phyloP scores from a whole-genome alignment of 53 echinoderm and acorn worm genomes.

The Holothuria scabra region DNA sequence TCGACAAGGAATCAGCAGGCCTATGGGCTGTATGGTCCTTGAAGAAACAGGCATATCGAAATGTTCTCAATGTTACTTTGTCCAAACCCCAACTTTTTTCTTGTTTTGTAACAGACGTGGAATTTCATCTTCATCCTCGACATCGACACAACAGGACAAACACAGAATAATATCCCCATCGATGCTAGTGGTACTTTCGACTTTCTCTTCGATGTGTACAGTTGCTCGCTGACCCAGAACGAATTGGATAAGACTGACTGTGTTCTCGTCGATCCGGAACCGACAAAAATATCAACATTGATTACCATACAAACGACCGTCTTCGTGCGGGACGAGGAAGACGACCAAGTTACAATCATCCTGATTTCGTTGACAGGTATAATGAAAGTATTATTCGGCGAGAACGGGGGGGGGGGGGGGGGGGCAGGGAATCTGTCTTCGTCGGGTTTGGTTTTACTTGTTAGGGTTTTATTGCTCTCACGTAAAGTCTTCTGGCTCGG shows the following conservation, averaged over 20 bases:
- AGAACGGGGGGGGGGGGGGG: too few relatives aligned
- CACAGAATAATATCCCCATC: constrained; percentile 62
- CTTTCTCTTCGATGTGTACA: constrained; percentile 62
- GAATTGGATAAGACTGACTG: constrained; percentile 33
- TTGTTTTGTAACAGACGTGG: constrained; percentile 58
- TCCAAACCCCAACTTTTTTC: not conserved
- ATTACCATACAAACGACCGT: constrained; percentile 81
- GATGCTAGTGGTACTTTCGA: constrained; percentile 80
- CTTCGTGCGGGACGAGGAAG: constrained; percentile 69
- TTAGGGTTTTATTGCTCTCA: too few relatives aligned
- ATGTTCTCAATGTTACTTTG: too few relatives aligned
- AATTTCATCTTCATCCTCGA: constrained; percentile 69
- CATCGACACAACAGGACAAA: constrained; percentile 61
- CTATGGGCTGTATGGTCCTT: too few relatives aligned
- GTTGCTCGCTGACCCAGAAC: constrained; percentile 33
- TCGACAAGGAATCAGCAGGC: too few relatives aligned
- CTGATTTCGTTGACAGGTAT: constrained; percentile 73
- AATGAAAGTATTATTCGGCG: not conserved
- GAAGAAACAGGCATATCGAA: too few relatives aligned
- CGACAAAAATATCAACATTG: constrained; percentile 66
- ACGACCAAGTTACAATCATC: constrained; percentile 67
- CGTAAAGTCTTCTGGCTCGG: too few relatives aligned
- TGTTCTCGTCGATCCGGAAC: constrained; percentile 19
- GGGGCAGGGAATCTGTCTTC: too few relatives aligned
- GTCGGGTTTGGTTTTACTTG: too few relatives aligned